Evolutionary conservation across 2,888 invertebrate genomes (phyloP).

Genomic region (Protophormia terraenovae): DNA sequence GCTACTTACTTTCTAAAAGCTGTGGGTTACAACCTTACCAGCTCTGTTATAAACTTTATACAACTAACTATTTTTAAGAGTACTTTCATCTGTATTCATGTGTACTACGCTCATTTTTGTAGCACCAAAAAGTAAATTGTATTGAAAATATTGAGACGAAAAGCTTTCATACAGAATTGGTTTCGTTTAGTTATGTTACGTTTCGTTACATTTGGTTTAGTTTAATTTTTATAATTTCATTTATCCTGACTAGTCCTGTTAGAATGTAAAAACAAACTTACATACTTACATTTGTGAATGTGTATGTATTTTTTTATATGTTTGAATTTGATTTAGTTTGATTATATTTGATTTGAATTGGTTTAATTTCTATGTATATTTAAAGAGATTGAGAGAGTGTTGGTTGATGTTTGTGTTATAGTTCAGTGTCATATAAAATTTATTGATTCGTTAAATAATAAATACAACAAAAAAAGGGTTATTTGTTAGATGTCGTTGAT

Average conservation of each 20-base stretch:
- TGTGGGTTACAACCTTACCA: too few species aligned
- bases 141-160: background rate
- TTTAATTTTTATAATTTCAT: background rate
- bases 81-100: background rate
- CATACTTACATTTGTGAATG: background rate
- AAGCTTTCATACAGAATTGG: slow-evolving; percentile 9
- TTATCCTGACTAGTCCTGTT: background rate
- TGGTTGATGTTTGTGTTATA: background rate
- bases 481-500: background rate
- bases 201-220: background rate
- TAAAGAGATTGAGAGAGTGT: too few species aligned
- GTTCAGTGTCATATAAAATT: background rate
- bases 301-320: background rate
- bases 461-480: too few species aligned
- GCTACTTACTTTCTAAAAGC: too few species aligned
- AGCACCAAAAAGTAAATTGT: slow-evolving; percentile 11
- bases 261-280: background rate
- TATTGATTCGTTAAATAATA: slow-evolving; percentile 36
- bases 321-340: background rate
- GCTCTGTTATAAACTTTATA: too few species aligned
- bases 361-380: background rate
- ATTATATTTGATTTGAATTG: background rate
- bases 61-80: background rate
- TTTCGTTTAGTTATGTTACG: background rate
- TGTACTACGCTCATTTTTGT: too few species aligned